Evolutionary conservation across 2,797 vertebrate species (phyloP), one percentile per base, ranked within the genome.

Genomic region (Setipinna tenuifilis): DNA sequence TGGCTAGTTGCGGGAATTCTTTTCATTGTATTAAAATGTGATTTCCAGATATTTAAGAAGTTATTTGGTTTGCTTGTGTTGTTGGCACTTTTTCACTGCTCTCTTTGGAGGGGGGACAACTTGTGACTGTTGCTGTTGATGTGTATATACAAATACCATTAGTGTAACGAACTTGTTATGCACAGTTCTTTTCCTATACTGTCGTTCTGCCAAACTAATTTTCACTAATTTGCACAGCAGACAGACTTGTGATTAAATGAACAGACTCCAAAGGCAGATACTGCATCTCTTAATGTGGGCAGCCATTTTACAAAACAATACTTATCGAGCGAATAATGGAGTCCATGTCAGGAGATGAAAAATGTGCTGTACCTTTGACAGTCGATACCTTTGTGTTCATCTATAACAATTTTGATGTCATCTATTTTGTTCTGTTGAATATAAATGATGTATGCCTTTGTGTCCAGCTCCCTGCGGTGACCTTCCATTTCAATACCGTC

Each of bases 401-500:
- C 58, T 31, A 61, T 87, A 23, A 82, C 19, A 62, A 58, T 87
- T 87, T 80, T 54, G 75, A 44, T 81, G 23, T 19, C 71, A 85
- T 86, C 65, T 59, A 35, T 62, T 62, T 86, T 57, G 0, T 50
- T 82, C 44, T 85, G 23, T 83, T 71, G 61, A 46, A 35, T 23
- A 58, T 86, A n/a, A 17, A 23, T 84, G 57, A 88, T 91, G 84
- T 81, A 86, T 86, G 7, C 31, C 17, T n/a, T 23, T 61, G 82
- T 50, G 83, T 75, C 65, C 83, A 65, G 65, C 14, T 75, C 58
- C 44, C 78, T 82, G 68, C 82, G 80, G 50, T 28, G n/a, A 83
- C 62, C 85, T 59, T 85, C 84, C 16, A 85, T 89, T 88, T 88
- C 85, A 87, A 87, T 88, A 85, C 87, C 82, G 82, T 86, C 50